A percentile compares a stretch with the other conserved stretches of the same genome.
These are phyloP conservation scores for Cetoscarus ocellatus DNA, from an alignment of 2,797 vertebrate species.

Conservation along the genomic window DNA sequence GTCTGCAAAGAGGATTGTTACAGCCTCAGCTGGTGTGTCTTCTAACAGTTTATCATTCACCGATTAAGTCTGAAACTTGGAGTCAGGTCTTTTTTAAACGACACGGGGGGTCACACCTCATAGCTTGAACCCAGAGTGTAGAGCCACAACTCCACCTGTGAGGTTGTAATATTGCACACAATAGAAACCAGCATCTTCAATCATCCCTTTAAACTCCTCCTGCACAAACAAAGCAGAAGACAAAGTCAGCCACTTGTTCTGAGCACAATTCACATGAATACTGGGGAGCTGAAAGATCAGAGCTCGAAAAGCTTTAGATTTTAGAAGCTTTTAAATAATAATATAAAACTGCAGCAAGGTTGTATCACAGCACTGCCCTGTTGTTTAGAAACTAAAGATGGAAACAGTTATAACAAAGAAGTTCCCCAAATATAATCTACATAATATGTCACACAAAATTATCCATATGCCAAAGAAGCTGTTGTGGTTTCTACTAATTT, in stretches of 20 bases:
- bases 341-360: too few relatives aligned
- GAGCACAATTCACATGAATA: neutral
- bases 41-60: neutral
- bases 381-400: too few relatives aligned
- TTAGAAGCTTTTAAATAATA: too few relatives aligned
- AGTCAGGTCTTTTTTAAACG: neutral
- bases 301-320: too few relatives aligned
- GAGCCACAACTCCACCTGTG: conserved; percentile 91
- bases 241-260: neutral
- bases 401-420: too few relatives aligned
- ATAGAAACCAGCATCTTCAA: conserved; percentile 93
- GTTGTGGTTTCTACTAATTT: too few relatives aligned
- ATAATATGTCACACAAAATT: too few relatives aligned
- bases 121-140: conserved; percentile 98
- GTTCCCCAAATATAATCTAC: too few relatives aligned
- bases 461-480: too few relatives aligned
- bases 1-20: conserved; percentile 2
- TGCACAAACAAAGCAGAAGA: conserved; percentile 63
- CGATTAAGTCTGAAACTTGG: conserved; percentile 5
- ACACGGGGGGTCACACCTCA: conserved; percentile 66
- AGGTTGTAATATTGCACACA: conserved; percentile 89
- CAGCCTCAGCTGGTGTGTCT: neutral
- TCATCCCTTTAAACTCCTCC: conserved; percentile 94
- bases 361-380: too few relatives aligned
- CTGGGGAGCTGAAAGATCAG: too few relatives aligned